Evolutionary conservation across 1,140 invertebrate genomes (phyloP), one percentile per base, ranked within the genome.

Genomic region (Gonioctena quinquepunctata): DNA sequence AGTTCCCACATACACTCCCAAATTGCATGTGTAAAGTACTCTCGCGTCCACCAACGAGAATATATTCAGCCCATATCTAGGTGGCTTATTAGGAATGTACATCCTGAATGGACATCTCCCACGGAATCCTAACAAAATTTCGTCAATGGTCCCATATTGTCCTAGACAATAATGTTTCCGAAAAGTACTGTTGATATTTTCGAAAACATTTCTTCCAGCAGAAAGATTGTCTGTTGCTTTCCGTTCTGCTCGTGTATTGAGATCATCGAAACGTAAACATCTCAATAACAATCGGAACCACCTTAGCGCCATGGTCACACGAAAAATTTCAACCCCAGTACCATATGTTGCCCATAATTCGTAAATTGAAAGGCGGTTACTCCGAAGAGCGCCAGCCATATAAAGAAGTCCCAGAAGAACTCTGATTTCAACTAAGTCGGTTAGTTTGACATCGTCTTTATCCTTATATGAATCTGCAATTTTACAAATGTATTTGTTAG

Each of bases 51-150:
- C 66, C 5, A 68, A 16, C 3, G 59, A 25, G 25, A 18, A 63
- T 67, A 59, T 61, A 0, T 68, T 68, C 13, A 68, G 28, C 23
- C 66, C 66, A 66, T 68, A 68, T 21, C 66, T 68, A 7, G 54
- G 16, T 0, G 66, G 66, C 19, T 68, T 68, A 16, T n/a, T 28
- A 13, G 48, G 16, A 48, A 69, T 65, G 28, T 63, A 69, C 19
- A 49, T 27, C 5, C 67, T 4, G 25, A 69, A 69, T 26, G 11
- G 13, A 49, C 67, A 69, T 16, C 60, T 18, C 16, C 60, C 67
- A 11, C 49, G 26, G 49, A 69, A 69, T n/a, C n/a, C 33, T 16
- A 16, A 8, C 7, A 69, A 49, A 48, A 63, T 69, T 28, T 69
- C 56, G 21, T 68, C 66, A 19, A 67, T 48, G 7, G 66, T 67